Conservation (phyloP, 2,113 vertebrate species). For the Catagonus wagneri region DNA sequence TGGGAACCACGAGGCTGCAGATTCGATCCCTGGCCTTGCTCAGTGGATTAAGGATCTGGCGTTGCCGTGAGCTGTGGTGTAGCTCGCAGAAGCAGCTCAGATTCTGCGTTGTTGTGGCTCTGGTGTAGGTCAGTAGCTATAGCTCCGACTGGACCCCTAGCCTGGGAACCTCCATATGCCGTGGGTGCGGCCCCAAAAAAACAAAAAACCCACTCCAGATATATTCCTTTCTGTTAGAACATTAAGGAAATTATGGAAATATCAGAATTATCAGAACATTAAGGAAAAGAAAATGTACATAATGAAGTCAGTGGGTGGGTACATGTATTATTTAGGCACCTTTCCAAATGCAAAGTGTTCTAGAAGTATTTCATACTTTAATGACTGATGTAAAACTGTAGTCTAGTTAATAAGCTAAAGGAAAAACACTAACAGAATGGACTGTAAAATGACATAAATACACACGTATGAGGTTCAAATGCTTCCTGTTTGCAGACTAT, state of each 20-base stretch:
- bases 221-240: neutral
- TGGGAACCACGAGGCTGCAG: too few species aligned
- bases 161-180: too few species aligned
- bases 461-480: neutral
- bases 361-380: neutral
- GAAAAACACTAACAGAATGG: neutral
- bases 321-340: neutral
- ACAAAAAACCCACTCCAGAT: too few species aligned
- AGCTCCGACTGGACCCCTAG: too few species aligned
- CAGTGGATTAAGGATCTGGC: too few species aligned
- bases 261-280: slow-evolving; percentile 12
- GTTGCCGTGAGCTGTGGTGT: too few species aligned
- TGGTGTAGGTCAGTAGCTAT: too few species aligned
- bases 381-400: neutral
- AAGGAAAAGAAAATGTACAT: slow-evolving; percentile 13
- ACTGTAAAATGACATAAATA: neutral
- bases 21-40: too few species aligned
- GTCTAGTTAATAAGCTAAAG: neutral
- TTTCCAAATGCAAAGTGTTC: neutral
- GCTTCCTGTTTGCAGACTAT: neutral
- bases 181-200: too few species aligned
- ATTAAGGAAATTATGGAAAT: slow-evolving; percentile 49
- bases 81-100: too few species aligned
- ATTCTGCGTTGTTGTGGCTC: too few species aligned
- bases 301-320: neutral